Conservation (phyloP, 1,140 invertebrate species). For the Polypedilum pembai region DNA sequence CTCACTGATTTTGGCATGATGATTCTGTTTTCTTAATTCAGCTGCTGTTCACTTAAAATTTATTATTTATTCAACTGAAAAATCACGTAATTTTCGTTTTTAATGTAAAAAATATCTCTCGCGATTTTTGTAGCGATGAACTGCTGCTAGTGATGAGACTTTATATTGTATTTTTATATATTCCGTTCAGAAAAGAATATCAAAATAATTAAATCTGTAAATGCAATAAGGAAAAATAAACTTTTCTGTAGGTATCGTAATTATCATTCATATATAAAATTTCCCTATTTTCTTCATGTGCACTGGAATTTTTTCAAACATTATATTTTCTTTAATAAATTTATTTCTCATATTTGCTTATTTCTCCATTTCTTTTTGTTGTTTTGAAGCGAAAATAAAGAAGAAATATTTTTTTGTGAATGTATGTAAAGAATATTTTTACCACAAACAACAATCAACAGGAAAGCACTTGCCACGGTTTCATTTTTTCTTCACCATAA, state of each 20-base stretch:
- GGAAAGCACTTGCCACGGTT: slow-evolving; percentile 20
- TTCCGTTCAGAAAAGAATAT: background rate
- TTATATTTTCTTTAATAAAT: background rate
- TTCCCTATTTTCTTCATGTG: background rate
- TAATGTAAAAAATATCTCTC: background rate
- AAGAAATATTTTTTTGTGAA: background rate
- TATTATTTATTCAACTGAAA: background rate
- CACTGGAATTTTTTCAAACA: background rate
- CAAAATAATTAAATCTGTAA: background rate
- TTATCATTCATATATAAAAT: background rate
- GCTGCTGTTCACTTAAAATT: background rate
- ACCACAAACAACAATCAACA: slow-evolving; percentile 22
- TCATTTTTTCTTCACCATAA: slow-evolving; percentile 24
- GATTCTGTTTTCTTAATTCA: slow-evolving; percentile 12
- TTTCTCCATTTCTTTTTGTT: background rate
- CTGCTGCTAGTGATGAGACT: background rate
- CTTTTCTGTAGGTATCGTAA: background rate
- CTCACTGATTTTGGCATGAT: slow-evolving; percentile 26
- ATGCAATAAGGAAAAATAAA: background rate
- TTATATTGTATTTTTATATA: background rate
- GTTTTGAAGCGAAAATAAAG: background rate
- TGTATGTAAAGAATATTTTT: slow-evolving; percentile 24
- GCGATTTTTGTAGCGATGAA: background rate
- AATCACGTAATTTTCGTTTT: background rate
- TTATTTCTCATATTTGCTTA: background rate